Conservation (phyloP, 2,888 invertebrate genomes). For the Didymodactylos carnosus region DNA sequence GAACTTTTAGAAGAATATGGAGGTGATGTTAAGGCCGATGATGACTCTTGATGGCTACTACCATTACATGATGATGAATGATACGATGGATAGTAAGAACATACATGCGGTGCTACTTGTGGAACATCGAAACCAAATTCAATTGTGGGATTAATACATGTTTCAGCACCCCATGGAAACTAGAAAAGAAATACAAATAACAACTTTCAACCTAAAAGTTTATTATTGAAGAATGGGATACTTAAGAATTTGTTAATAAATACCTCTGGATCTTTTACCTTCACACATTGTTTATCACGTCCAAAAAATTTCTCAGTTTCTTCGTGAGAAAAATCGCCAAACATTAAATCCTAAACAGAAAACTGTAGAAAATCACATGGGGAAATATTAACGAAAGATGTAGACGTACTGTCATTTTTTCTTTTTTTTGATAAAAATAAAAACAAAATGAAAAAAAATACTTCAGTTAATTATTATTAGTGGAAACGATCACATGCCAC, state of each 20-base stretch:
- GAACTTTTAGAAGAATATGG: neutral
- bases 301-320: conserved; percentile 4
- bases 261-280: neutral
- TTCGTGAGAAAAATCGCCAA: conserved; percentile 13
- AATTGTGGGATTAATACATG: neutral
- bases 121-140: neutral
- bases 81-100: neutral
- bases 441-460: too few relatives aligned
- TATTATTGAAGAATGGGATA: too few relatives aligned
- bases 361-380: too few relatives aligned
- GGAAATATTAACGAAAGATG: too few relatives aligned
- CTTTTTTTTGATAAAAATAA: too few relatives aligned
- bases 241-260: neutral
- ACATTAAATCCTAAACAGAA: conserved; percentile 11
- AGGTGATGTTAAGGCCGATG: neutral
- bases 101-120: neutral
- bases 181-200: neutral
- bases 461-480: too few relatives aligned
- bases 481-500: too few relatives aligned
- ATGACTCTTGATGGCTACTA: neutral
- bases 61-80: neutral
- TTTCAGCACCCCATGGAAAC: neutral
- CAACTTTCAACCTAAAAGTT: neutral
- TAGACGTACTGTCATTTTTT: too few relatives aligned
- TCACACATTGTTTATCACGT: neutral